Conservation (phyloP, 2,797 vertebrate species). For the Taeniopygia guttata region DNA sequence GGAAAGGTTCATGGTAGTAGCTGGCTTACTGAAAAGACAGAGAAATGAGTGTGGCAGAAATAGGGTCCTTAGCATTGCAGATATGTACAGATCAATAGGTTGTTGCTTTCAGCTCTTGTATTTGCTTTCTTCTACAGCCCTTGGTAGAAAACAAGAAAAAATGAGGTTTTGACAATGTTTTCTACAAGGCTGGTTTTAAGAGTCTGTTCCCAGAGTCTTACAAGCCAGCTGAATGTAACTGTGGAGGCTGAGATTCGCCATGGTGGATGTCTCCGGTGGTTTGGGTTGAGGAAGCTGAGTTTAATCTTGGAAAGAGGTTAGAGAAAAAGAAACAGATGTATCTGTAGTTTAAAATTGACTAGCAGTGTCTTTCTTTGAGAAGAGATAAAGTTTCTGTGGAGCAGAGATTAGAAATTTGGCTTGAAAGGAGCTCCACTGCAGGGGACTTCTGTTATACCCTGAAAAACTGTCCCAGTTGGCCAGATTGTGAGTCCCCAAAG, state of each 20-base stretch:
- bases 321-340: conserved; percentile 37
- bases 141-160: not conserved
- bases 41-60: not conserved
- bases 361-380: not conserved
- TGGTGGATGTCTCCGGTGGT: not conserved
- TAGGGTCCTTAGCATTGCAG: not conserved
- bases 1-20: not conserved
- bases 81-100: not conserved
- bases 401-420: conserved; percentile 14
- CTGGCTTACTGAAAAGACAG: not conserved
- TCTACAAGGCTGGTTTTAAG: not conserved
- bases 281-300: not conserved
- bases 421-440: not conserved
- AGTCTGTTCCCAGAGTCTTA: not conserved
- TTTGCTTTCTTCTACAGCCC: not conserved
- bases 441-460: not conserved
- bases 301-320: not conserved
- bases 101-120: not conserved
- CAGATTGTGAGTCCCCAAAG: not conserved
- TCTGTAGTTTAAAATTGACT: conserved; percentile 41
- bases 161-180: not conserved
- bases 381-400: not conserved
- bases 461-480: not conserved
- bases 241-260: not conserved
- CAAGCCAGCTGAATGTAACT: not conserved